phyloP scores from a whole-genome alignment of 2,113 vertebrate species.

The Cynoglossus semilaevis region DNA sequence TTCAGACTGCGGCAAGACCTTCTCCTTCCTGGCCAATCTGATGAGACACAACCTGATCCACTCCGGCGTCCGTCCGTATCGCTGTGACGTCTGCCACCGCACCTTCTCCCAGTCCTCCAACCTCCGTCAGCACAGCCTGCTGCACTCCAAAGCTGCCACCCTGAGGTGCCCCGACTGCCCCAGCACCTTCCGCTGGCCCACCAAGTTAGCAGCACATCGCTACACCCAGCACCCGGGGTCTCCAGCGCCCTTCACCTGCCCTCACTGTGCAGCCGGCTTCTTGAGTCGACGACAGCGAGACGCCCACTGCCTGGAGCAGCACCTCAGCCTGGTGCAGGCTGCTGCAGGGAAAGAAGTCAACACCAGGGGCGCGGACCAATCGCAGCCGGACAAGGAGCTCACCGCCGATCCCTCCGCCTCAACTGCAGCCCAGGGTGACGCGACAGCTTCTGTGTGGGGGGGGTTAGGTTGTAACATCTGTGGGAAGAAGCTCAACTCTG shows the following conservation, averaged over 20 bases:
- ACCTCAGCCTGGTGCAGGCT: slow-evolving; percentile 37
- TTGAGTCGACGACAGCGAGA: slow-evolving; percentile 73
- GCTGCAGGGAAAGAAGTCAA: not conserved
- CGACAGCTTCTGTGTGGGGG: not conserved
- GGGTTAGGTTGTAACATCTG: slow-evolving; percentile 74
- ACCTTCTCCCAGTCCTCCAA: slow-evolving; percentile 89
- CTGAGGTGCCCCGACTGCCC: slow-evolving; percentile 76
- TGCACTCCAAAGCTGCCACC: slow-evolving; percentile 71
- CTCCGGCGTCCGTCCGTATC: slow-evolving; percentile 84
- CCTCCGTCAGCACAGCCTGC: slow-evolving; percentile 85
- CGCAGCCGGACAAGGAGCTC: slow-evolving; percentile 1
- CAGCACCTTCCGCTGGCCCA: slow-evolving; percentile 76
- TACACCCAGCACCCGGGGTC: slow-evolving; percentile 73
- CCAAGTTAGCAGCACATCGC: slow-evolving; percentile 77
- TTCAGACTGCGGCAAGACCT: slow-evolving; percentile 85
- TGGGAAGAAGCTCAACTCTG: slow-evolving; percentile 77
- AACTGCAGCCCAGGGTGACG: slow-evolving; percentile 5
- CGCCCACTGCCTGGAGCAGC: slow-evolving; percentile 69
- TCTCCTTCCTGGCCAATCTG: slow-evolving; percentile 84
- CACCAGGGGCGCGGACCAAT: not conserved
- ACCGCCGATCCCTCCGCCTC: slow-evolving; percentile 44
- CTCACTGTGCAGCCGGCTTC: slow-evolving; percentile 76
- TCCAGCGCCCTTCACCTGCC: slow-evolving; percentile 76
- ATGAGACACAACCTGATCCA: slow-evolving; percentile 86
- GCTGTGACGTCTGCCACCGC: slow-evolving; percentile 82